phyloP scores from a whole-genome alignment of 2,797 vertebrate genomes.

The Spea hammondii region DNA sequence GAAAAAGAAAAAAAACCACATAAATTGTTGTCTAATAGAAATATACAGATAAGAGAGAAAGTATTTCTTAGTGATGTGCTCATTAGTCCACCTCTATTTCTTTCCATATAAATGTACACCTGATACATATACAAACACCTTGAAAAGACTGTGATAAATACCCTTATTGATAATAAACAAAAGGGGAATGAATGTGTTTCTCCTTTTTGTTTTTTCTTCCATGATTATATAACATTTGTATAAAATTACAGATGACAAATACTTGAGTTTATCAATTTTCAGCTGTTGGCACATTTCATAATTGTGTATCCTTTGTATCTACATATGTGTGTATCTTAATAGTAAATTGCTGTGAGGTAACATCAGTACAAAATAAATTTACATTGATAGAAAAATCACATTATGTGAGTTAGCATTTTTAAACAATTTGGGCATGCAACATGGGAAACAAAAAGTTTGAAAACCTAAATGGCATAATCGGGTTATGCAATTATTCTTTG shows the following conservation, averaged over 20 bases:
- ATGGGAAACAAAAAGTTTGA: slow-evolving; percentile 63
- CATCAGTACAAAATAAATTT: slow-evolving; percentile 59
- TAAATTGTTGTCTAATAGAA: slow-evolving; percentile 83
- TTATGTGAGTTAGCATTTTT: slow-evolving; percentile 56
- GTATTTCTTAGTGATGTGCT: slow-evolving; percentile 79
- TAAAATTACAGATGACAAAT: slow-evolving; percentile 62
- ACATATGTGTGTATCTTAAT: slow-evolving; percentile 56
- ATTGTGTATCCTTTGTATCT: slow-evolving; percentile 55
- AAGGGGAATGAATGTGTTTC: slow-evolving; percentile 64
- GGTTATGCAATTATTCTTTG: slow-evolving; percentile 63
- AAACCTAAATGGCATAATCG: slow-evolving; percentile 58
- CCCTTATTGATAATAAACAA: slow-evolving; percentile 72
- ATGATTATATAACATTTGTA: slow-evolving; percentile 64
- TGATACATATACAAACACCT: slow-evolving; percentile 80
- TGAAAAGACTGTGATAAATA: slow-evolving; percentile 69
- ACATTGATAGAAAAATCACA: slow-evolving; percentile 60
- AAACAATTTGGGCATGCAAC: slow-evolving; percentile 64
- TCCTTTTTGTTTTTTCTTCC: slow-evolving; percentile 1
- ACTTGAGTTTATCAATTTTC: slow-evolving; percentile 57
- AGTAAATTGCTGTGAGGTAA: slow-evolving; percentile 59
- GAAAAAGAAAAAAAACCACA: slow-evolving; percentile 78
- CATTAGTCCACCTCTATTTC: slow-evolving; percentile 75
- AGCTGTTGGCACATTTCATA: slow-evolving; percentile 55
- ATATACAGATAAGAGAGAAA: slow-evolving; percentile 81
- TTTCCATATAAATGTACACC: slow-evolving; percentile 80